Evolutionary conservation across 2,888 invertebrate genomes (phyloP).

Genomic region (Crematogaster levior): DNA sequence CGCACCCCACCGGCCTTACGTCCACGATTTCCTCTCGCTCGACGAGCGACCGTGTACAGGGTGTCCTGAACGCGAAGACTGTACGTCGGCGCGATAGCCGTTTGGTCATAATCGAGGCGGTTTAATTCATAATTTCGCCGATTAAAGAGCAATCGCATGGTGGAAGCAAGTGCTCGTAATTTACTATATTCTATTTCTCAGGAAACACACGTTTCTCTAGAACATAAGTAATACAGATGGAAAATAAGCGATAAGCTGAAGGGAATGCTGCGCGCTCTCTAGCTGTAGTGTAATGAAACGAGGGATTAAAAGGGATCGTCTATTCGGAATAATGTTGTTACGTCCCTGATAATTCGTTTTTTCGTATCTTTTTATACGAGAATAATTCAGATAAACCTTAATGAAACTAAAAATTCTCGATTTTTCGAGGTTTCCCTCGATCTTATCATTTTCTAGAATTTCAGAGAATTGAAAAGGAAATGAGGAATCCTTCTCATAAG

Average conservation of each 20-base stretch:
- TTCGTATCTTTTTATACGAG: too few relatives aligned
- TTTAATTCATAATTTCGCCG: background rate
- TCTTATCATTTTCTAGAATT: too few relatives aligned
- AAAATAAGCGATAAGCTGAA: background rate
- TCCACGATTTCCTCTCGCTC: conserved; percentile 44
- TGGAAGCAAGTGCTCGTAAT: background rate
- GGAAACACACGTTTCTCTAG: background rate
- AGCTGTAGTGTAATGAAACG: too few relatives aligned
- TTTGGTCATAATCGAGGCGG: background rate
- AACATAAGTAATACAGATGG: background rate
- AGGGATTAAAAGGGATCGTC: too few relatives aligned
- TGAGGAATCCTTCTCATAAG: background rate
- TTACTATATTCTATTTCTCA: background rate
- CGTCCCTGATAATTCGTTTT: too few relatives aligned
- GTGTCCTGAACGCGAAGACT: background rate
- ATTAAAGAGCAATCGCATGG: background rate
- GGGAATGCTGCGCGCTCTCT: background rate
- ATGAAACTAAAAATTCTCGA: too few relatives aligned
- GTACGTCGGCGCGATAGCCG: too few relatives aligned
- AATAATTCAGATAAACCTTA: too few relatives aligned
- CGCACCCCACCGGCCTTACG: conserved; percentile 17
- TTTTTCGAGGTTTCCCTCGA: too few relatives aligned
- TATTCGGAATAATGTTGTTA: too few relatives aligned
- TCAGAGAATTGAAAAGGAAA: background rate
- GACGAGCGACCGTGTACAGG: background rate